Conservation (phyloP, 2,797 vertebrate genomes). For the Gambelia wislizenii region DNA sequence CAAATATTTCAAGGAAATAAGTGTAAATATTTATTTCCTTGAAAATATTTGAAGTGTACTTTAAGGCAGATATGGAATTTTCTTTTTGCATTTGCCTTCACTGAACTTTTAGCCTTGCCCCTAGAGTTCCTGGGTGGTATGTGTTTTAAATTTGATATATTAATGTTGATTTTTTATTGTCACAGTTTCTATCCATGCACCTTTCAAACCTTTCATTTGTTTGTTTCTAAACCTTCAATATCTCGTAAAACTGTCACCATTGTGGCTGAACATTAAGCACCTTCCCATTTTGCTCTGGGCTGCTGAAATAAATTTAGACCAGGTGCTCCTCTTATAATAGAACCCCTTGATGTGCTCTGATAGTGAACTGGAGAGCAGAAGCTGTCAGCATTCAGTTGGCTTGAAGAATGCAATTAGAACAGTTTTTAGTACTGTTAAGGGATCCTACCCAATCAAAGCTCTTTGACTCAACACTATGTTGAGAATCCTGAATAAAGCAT, state of each 20-base stretch:
- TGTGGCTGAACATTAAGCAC: slow-evolving; percentile 92
- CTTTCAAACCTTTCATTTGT: slow-evolving; percentile 91
- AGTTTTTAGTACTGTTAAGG: slow-evolving; percentile 80
- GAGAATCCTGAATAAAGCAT: slow-evolving; percentile 71
- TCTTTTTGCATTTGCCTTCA: slow-evolving; percentile 54
- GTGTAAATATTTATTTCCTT: slow-evolving; percentile 43
- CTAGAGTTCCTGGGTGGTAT: slow-evolving; percentile 83
- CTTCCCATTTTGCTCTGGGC: slow-evolving; percentile 88
- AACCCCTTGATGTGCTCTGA: slow-evolving; percentile 87
- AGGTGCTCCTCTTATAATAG: slow-evolving; percentile 84
- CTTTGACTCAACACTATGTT: slow-evolving; percentile 72
- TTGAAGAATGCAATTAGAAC: slow-evolving; percentile 88
- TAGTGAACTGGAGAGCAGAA: slow-evolving; percentile 84
- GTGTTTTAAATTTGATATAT: slow-evolving; percentile 84
- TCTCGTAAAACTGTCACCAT: slow-evolving; percentile 98
- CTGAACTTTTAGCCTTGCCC: slow-evolving; percentile 81
- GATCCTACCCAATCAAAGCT: slow-evolving; percentile 80
- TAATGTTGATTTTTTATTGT: slow-evolving; percentile 92
- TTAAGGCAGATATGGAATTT: background rate
- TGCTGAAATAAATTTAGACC: slow-evolving; percentile 88
- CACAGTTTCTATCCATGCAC: slow-evolving; percentile 82
- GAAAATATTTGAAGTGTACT: background rate
- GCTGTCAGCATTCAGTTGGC: slow-evolving; percentile 89
- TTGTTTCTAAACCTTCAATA: slow-evolving; percentile 86
- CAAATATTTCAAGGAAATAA: too few species aligned